Percentiles rank a stretch among this genome's conserved stretches.
Conservation (phyloP, 2,888 invertebrate species). For the Agrilus cyanescens region DNA sequence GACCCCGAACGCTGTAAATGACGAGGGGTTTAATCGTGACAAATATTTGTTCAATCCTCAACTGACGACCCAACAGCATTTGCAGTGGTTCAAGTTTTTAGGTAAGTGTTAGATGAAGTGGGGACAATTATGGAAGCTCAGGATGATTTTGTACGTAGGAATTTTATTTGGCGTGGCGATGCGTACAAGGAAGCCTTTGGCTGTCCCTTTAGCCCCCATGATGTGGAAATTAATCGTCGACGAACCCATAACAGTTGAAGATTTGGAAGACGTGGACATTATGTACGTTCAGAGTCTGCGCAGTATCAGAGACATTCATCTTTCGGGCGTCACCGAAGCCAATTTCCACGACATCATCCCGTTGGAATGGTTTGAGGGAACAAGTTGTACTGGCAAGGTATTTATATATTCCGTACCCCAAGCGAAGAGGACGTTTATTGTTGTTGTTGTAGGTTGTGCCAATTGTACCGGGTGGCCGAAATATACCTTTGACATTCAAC, state of each 20-base stretch:
- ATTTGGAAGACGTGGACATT: conserved; percentile 48
- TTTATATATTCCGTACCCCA: not conserved
- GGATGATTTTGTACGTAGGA: conserved; percentile 32
- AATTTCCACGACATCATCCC: conserved; percentile 50
- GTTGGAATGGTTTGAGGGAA: conserved; percentile 49
- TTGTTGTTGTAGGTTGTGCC: conserved; percentile 37
- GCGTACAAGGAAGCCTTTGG: conserved; percentile 52
- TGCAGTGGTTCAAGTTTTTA: conserved; percentile 49
- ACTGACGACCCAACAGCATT: conserved; percentile 39
- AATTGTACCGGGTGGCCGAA: conserved; percentile 48
- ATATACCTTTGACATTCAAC: conserved; percentile 45
- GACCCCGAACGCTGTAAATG: conserved; percentile 49
- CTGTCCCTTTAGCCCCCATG: conserved; percentile 47
- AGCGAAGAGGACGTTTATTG: not conserved
- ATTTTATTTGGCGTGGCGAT: conserved; percentile 52
- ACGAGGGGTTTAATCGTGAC: conserved; percentile 50
- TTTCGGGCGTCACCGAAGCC: conserved; percentile 45
- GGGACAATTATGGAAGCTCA: too few species aligned
- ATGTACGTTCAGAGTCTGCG: conserved; percentile 46
- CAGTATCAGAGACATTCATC: conserved; percentile 47
- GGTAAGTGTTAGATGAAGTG: conserved; percentile 38
- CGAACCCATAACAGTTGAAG: conserved; percentile 45
- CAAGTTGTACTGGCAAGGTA: conserved; percentile 44
- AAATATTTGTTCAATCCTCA: conserved; percentile 49
- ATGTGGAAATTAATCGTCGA: conserved; percentile 52